A percentile compares a stretch with the other conserved stretches of the same genome.
phyloP scores from a whole-genome alignment of 2,888 invertebrate genomes.

The Drosophila fungiperda region DNA sequence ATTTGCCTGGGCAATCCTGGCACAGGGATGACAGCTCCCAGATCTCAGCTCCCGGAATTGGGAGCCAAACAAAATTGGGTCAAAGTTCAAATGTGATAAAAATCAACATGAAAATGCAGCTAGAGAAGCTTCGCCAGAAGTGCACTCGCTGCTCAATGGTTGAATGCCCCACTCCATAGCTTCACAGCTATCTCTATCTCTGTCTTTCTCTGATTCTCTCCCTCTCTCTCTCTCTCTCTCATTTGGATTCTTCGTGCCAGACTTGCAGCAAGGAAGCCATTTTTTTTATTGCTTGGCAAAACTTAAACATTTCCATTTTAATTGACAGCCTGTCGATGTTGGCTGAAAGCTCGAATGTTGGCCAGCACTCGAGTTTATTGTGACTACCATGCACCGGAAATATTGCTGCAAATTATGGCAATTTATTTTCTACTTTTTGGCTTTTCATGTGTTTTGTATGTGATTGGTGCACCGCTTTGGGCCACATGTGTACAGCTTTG shows the following conservation, averaged over 20 bases:
- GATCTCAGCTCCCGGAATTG: constrained; percentile 59
- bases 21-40: constrained; percentile 35
- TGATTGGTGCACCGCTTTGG: constrained; percentile 27
- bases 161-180: constrained; percentile 16
- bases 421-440: constrained; percentile 1
- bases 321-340: constrained; percentile 77
- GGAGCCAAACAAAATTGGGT: constrained; percentile 72
- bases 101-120: constrained; percentile 67
- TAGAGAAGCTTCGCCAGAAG: constrained; percentile 20
- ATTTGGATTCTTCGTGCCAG: not conserved
- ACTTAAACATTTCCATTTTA: constrained; percentile 79
- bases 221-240: not conserved
- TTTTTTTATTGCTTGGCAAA: constrained; percentile 61
- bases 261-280: constrained; percentile 18
- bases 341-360: constrained; percentile 50
- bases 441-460: constrained; percentile 4
- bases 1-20: constrained; percentile 46
- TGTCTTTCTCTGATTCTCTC: too few species aligned
- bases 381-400: constrained; percentile 58
- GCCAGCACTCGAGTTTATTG: constrained; percentile 49
- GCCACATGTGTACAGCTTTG: constrained; percentile 12
- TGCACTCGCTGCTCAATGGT: constrained; percentile 56
- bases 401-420: constrained; percentile 56
- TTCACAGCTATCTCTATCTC: not conserved
- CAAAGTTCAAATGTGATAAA: constrained; percentile 82